These are phyloP conservation scores for Oncorhynchus nerka DNA, from an alignment of 2,113 vertebrate species.

Conservation along the genomic window DNA sequence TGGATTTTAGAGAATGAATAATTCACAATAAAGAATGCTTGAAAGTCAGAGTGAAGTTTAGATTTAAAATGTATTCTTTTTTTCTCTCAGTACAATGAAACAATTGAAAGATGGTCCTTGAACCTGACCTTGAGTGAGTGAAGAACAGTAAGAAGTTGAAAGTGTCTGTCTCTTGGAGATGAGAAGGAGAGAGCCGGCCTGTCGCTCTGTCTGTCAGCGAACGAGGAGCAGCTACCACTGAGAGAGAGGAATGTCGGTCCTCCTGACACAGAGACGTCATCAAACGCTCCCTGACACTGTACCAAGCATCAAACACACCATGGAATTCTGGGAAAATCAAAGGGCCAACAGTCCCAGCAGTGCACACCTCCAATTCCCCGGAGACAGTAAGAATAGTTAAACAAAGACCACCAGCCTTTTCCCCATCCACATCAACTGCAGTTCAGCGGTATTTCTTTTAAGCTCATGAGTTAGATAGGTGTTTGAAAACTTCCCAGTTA, in stretches of 20 bases:
- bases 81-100: no score
- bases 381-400: background rate
- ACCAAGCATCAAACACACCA: background rate
- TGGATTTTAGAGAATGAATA: constrained; percentile 34
- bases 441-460: background rate
- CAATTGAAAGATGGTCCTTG: background rate
- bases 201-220: no score
- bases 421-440: background rate
- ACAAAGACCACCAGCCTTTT: background rate
- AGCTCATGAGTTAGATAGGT: background rate
- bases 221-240: no score
- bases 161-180: background rate
- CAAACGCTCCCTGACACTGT: constrained; percentile 11
- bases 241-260: no score
- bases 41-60: background rate
- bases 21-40: background rate
- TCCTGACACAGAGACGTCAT: no score
- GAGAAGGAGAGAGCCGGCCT: background rate
- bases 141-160: background rate
- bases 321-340: no score
- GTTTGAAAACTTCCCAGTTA: background rate
- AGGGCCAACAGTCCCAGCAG: no score
- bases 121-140: constrained; percentile 1
- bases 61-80: no score
- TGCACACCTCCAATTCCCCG: no score